These are phyloP conservation scores for Oryctes rhinoceros DNA, from an alignment of 1,140 invertebrate genomes.

Conservation along the genomic window DNA sequence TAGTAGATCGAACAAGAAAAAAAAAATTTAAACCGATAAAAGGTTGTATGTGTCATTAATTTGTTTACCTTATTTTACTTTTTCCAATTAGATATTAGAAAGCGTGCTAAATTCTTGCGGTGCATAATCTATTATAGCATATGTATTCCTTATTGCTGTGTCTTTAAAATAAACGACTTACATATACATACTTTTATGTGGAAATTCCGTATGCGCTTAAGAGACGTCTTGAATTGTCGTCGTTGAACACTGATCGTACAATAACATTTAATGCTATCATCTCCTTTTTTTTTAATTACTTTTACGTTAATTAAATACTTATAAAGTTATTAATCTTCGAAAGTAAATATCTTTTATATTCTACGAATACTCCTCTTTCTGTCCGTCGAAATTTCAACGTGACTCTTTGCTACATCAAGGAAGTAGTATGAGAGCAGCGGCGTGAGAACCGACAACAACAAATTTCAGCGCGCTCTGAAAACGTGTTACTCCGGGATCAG, in stretches of 20 bases:
- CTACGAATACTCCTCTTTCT: not conserved
- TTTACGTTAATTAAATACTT: too few relatives aligned
- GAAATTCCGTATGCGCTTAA: not conserved
- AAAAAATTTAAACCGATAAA: not conserved
- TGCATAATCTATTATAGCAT: conserved; percentile 19
- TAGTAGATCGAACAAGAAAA: not conserved
- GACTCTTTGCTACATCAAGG: not conserved
- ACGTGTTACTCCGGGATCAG: conserved; percentile 38
- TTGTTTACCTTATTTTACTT: conserved; percentile 15
- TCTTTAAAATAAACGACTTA: conserved; percentile 13
- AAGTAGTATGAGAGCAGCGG: not conserved
- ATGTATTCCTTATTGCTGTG: conserved; percentile 28
- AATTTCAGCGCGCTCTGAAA: conserved; percentile 32
- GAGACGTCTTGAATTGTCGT: not conserved
- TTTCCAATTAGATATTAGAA: conserved; percentile 28
- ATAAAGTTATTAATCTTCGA: too few relatives aligned
- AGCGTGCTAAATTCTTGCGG: conserved; percentile 24
- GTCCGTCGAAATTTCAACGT: conserved; percentile 17
- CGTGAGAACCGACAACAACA: conserved; percentile 26
- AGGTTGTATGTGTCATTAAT: conserved; percentile 12
- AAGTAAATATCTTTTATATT: too few relatives aligned
- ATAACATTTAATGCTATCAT: not conserved
- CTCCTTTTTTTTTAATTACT: too few relatives aligned
- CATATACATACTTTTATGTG: not conserved
- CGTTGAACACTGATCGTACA: not conserved